Base-by-base conservation (phyloP, 2,888 invertebrate genomes). In the Ophion costatus region DNA sequence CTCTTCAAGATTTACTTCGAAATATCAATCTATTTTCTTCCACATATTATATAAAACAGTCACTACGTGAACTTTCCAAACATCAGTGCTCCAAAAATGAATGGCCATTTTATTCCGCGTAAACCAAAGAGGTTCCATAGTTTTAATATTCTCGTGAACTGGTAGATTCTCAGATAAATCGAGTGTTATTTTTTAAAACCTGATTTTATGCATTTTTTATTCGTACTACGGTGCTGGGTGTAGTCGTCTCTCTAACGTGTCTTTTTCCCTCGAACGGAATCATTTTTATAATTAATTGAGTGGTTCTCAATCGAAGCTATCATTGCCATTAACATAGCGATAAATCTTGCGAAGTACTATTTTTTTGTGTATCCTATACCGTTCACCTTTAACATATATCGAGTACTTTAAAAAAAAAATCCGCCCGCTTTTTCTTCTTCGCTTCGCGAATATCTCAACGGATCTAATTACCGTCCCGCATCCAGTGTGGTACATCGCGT, bases 391-490 rank as follows among this genome's bases (percentile, higher is more conserved):
- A 7, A 22, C 22, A 42, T 33, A 14, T 22, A 14, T 22, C 59
- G 59, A 73, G 38, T 45, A 14, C 3, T n/a, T 74, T n/a, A 17
- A n/a, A n/a, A 45, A 24, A 63, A 63, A 24, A 29, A 63, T 22
- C 63, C 17, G 63, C 74, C 7, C 42, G 2, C 59, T 42, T 2
- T 14, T 22, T 38, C 73, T 29, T 38, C 38, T 38, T 5, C 38
- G 38, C 38, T 22, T 73, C 73, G 56, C 20, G 61, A 73, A 73
- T 73, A 61, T 73, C 22, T 61, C 42, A 61, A 70, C 17, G 9
- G 59, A 73, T 61, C 22, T 61, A 22, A 73, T 73, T 33, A 71
- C 71, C 24, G 7, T 29, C 45, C 42, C 33, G 42, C 67, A 67
- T 67, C 45, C 20, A 20, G 17, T 14, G 14, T 3, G 11, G 24